These are phyloP conservation scores for Ceyx cyanopectus DNA, from an alignment of 2,113 vertebrate species.

Conservation along the genomic window DNA sequence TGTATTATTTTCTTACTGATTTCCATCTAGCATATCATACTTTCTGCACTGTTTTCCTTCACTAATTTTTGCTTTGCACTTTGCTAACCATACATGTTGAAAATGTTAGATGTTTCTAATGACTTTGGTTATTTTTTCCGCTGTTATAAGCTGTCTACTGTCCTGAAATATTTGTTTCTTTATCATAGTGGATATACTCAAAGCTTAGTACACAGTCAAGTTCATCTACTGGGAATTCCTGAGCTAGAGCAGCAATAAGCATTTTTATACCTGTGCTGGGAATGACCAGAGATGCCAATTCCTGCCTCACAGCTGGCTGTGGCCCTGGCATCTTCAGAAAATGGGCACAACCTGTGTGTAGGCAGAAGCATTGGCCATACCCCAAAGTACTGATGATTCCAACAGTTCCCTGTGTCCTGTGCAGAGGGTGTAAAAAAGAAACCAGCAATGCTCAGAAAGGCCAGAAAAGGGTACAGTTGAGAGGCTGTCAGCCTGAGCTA, in stretches of 20 bases:
- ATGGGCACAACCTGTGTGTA: not conserved
- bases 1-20: not conserved
- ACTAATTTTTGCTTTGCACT: not conserved
- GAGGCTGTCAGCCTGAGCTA: not conserved
- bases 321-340: not conserved
- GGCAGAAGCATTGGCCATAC: not conserved
- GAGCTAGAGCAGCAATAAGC: not conserved
- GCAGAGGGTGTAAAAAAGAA: not conserved
- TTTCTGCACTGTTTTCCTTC: not conserved
- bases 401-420: not conserved
- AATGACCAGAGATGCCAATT: not conserved
- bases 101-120: not conserved
- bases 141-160: not conserved
- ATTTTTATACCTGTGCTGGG: not conserved
- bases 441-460: not conserved
- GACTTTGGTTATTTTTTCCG: not conserved
- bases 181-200: not conserved
- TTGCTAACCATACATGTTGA: not conserved
- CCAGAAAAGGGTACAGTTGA: not conserved
- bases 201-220: not conserved
- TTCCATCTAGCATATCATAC: not conserved
- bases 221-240: not conserved
- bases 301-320: not conserved
- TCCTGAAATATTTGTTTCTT: not conserved
- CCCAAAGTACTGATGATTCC: not conserved